phyloP scores from a whole-genome alignment of 1,140 invertebrate genomes.

The Drosophila sulfurigaster region DNA sequence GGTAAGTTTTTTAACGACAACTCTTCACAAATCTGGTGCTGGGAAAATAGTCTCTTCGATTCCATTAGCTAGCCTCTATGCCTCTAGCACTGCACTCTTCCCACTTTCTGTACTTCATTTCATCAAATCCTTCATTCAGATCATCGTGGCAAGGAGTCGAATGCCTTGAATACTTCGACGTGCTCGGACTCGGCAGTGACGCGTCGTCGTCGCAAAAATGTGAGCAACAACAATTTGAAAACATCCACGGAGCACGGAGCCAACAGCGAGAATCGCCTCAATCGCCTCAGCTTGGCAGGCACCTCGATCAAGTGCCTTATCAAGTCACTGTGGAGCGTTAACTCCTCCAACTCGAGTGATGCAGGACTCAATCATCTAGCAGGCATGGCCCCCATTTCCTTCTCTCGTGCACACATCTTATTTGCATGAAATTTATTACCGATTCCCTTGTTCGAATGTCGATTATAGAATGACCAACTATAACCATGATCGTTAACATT shows the following conservation, averaged over 20 bases:
- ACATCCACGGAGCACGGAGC: conserved; percentile 67
- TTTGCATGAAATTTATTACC: not conserved
- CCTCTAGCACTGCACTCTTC: too few relatives aligned
- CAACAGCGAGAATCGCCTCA: conserved; percentile 77
- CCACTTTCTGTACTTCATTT: conserved; percentile 14
- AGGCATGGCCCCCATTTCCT: conserved; percentile 65
- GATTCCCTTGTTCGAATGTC: not conserved
- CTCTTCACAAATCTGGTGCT: conserved; percentile 1
- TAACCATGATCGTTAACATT: too few relatives aligned
- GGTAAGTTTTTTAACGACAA: conserved; percentile 65
- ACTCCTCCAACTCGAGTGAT: conserved; percentile 89
- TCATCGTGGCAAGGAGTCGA: conserved; percentile 68
- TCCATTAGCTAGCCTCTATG: not conserved
- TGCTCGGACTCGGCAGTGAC: conserved; percentile 83
- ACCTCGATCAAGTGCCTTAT: conserved; percentile 88
- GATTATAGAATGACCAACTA: too few relatives aligned
- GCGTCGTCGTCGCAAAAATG: conserved; percentile 72
- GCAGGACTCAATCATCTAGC: conserved; percentile 91
- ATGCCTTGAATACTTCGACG: conserved; percentile 80
- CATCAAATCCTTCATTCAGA: conserved; percentile 41
- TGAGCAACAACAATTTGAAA: conserved; percentile 77
- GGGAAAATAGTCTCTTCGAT: conserved; percentile 10
- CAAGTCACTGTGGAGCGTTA: conserved; percentile 92
- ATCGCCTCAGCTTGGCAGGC: conserved; percentile 79
- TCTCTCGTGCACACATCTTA: conserved; percentile 6